Percentiles rank a stretch among this genome's conserved stretches.
phyloP scores from a whole-genome alignment of 2,113 vertebrate species.

The Meleagris gallopavo region DNA sequence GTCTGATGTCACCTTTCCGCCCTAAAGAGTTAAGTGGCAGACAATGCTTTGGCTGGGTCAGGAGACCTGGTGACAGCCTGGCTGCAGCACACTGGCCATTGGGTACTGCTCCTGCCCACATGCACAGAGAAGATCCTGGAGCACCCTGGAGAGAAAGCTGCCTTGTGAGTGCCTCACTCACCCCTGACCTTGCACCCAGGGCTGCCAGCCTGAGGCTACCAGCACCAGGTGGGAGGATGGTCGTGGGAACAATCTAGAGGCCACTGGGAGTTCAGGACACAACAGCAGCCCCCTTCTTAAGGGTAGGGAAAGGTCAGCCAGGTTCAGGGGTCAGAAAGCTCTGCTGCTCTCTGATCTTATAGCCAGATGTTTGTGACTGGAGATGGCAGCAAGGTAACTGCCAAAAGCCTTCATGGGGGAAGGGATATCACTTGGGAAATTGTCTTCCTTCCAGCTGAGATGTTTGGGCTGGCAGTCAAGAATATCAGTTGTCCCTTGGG shows the following conservation, averaged over 20 bases:
- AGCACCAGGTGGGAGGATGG: not conserved
- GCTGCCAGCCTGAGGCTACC: not conserved
- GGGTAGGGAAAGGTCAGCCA: not conserved
- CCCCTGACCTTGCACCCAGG: not conserved
- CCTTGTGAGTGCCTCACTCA: accelerated
- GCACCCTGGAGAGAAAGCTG: not conserved
- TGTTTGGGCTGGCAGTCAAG: constrained; percentile 38
- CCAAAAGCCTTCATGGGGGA: not conserved
- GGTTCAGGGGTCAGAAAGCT: not conserved
- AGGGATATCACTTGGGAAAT: constrained; percentile 21
- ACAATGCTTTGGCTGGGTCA: accelerated
- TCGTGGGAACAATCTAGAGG: not conserved
- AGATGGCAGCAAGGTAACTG: not conserved
- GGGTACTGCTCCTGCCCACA: accelerated
- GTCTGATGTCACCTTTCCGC: not conserved
- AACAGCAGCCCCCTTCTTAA: not conserved
- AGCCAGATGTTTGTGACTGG: not conserved
- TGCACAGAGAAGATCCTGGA: accelerated
- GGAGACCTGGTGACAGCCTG: accelerated
- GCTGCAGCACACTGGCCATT: not conserved
- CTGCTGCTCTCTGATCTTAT: not conserved
- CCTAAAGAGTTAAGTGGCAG: not conserved
- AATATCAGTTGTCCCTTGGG: constrained; percentile 16
- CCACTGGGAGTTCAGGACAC: accelerated
- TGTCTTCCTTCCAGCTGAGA: constrained; percentile 57